Conservation (phyloP, 2,113 vertebrate genomes). For the Thalassarche chlororhynchos region DNA sequence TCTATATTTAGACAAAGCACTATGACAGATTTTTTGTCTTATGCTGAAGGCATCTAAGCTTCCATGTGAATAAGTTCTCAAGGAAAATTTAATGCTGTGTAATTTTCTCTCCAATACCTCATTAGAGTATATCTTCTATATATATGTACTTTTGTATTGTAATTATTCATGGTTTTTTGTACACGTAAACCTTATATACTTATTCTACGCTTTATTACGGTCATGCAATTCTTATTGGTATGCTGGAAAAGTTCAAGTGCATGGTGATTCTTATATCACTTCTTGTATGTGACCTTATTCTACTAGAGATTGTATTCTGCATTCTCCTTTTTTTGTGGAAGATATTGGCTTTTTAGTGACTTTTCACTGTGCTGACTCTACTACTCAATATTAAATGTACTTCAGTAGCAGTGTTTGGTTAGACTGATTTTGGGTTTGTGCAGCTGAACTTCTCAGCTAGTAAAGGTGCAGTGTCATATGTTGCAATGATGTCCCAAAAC, state of each 20-base stretch:
- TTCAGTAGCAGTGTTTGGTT: background rate
- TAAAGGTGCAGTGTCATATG: background rate
- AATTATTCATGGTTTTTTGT: background rate
- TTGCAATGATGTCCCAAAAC: background rate
- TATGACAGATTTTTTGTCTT: background rate
- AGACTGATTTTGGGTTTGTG: background rate
- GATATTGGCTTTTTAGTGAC: background rate
- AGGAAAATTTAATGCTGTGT: background rate
- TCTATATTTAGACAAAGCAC: background rate
- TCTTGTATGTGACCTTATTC: background rate
- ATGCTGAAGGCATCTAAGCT: background rate
- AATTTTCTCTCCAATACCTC: background rate
- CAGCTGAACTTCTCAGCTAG: background rate
- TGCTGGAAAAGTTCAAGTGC: background rate
- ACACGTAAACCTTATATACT: background rate
- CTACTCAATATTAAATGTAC: background rate
- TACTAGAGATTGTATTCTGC: background rate
- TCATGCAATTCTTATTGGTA: background rate
- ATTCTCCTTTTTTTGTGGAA: background rate
- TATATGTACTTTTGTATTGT: background rate
- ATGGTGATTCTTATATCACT: background rate
- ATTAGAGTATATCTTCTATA: background rate
- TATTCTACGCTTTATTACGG: background rate
- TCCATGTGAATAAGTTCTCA: background rate
- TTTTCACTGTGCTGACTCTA: background rate